Percentiles rank a stretch among this genome's conserved stretches.
Evolutionary conservation across 2,113 vertebrate species (phyloP).

Genomic region (Azemiops feae): DNA sequence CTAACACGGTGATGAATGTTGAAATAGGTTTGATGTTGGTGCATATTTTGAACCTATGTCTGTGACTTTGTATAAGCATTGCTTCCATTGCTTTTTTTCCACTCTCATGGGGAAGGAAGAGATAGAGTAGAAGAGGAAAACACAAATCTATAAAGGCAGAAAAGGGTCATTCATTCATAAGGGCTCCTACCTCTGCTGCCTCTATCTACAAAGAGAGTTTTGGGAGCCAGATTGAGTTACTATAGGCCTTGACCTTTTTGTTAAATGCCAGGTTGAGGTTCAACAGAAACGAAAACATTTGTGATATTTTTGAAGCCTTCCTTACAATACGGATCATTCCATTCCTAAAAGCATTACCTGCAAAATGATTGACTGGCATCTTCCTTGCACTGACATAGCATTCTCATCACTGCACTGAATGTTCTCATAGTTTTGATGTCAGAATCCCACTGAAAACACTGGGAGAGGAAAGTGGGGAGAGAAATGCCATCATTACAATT

Average conservation of each 20-base stretch:
- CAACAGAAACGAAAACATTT: not conserved
- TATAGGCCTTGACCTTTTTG: not conserved
- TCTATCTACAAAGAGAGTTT: not conserved
- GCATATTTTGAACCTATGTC: not conserved
- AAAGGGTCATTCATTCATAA: not conserved
- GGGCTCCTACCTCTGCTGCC: not conserved
- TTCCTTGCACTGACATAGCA: constrained; percentile 82
- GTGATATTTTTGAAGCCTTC: not conserved
- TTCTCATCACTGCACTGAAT: constrained; percentile 78
- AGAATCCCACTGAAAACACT: constrained; percentile 79
- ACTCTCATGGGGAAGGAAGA: not conserved
- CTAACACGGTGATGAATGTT: not conserved
- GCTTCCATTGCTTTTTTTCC: not conserved
- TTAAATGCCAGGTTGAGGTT: not conserved
- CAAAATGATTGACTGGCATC: constrained; percentile 66
- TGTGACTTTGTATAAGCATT: not conserved
- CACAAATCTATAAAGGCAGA: not conserved
- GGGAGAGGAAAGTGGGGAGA: not conserved
- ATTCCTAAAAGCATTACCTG: constrained; percentile 66
- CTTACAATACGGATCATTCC: not conserved
- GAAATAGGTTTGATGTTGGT: not conserved
- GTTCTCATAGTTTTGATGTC: constrained; percentile 80
- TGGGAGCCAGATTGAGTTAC: not conserved
- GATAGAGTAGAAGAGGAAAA: not conserved
- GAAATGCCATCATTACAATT: not conserved